A percentile compares a stretch with the other conserved stretches of the same genome.
These are phyloP conservation scores for Parnassius apollo DNA, from an alignment of 2,888 invertebrate species.

Conservation along the genomic window DNA sequence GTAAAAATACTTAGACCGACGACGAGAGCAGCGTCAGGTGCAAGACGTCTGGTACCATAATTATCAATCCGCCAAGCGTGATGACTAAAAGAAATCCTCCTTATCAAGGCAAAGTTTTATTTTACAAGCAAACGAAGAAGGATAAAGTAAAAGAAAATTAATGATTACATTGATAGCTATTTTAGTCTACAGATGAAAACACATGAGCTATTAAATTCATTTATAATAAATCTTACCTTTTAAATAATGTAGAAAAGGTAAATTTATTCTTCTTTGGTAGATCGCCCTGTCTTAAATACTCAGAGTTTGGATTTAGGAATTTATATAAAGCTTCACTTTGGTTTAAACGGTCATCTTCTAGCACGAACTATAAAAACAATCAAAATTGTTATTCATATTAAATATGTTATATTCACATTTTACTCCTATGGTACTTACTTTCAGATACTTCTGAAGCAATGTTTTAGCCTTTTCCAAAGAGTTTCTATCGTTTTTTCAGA, in stretches of 20 bases:
- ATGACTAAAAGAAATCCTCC: too few relatives aligned
- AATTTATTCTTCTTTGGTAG: constrained; percentile 93
- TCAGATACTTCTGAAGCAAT: constrained; percentile 92
- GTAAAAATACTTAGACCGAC: too few relatives aligned
- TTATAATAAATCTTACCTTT: constrained; percentile 79
- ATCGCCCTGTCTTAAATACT: constrained; percentile 90
- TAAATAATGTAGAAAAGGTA: constrained; percentile 92
- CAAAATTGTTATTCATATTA: constrained; percentile 1
- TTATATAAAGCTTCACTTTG: constrained; percentile 94
- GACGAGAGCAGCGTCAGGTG: too few relatives aligned
- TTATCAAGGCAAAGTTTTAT: too few relatives aligned
- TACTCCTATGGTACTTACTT: constrained; percentile 79
- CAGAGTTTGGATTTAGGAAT: constrained; percentile 95
- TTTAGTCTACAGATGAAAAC: too few relatives aligned
- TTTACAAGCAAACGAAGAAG: too few relatives aligned
- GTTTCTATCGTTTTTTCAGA: constrained; percentile 90
- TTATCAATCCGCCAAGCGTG: too few relatives aligned
- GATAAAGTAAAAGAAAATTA: too few relatives aligned
- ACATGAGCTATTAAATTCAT: too few relatives aligned
- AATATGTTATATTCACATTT: background rate
- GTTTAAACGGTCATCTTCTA: constrained; percentile 92
- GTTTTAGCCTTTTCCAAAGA: constrained; percentile 90
- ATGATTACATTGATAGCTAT: too few relatives aligned
- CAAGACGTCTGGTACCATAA: too few relatives aligned
- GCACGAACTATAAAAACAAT: constrained; percentile 84